These are phyloP conservation scores for Misgurnus anguillicaudatus DNA, from an alignment of 2,113 vertebrate genomes.

Conservation along the genomic window DNA sequence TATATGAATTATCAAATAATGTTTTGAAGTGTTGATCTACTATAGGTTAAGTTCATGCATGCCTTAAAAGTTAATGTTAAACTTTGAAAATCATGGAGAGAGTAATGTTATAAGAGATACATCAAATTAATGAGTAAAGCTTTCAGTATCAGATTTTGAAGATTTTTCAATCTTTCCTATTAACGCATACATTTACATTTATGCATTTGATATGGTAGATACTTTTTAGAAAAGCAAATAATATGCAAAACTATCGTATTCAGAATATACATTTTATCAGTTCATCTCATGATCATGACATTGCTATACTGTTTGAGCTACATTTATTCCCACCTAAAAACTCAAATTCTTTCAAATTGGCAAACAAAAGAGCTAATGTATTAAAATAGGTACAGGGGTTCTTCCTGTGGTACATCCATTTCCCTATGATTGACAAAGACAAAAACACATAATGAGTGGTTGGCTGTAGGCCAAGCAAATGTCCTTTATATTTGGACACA, in stretches of 20 bases:
- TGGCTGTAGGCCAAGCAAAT: background rate
- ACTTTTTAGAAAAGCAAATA: too few species aligned
- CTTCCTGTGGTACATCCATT: background rate
- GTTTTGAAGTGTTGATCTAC: background rate
- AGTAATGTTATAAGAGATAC: background rate
- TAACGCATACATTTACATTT: too few species aligned
- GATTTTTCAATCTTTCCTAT: too few species aligned
- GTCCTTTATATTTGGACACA: background rate
- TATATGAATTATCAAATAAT: too few species aligned
- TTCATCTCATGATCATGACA: too few species aligned
- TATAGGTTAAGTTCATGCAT: background rate
- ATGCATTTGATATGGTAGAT: too few species aligned
- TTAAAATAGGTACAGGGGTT: conserved; percentile 15
- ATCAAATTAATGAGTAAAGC: background rate
- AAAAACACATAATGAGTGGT: background rate
- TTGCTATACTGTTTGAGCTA: too few species aligned
- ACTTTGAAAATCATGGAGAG: background rate
- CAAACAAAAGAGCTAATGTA: conserved; percentile 36
- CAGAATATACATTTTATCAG: too few species aligned
- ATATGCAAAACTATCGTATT: too few species aligned
- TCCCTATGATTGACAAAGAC: conserved; percentile 35
- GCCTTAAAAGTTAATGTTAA: background rate
- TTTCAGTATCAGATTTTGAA: too few species aligned
- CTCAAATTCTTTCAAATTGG: too few species aligned
- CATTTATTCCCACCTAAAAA: too few species aligned